Evolutionary conservation across 2,113 vertebrate genomes (phyloP).

Genomic region (Regulus satrapa): DNA sequence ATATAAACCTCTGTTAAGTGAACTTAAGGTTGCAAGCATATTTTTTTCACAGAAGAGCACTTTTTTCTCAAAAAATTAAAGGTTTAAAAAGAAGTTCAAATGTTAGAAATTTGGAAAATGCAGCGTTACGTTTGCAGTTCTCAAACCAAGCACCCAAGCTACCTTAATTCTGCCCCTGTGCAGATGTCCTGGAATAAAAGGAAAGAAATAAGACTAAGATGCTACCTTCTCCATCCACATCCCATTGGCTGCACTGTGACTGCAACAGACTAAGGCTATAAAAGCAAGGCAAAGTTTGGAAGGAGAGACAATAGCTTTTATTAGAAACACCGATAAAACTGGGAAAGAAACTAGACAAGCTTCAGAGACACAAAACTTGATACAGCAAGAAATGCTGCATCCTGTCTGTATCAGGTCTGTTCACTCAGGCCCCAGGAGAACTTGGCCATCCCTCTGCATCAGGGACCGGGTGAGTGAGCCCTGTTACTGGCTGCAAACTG

Average conservation of each 20-base stretch:
- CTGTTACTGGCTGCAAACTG: not conserved
- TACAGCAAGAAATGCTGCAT: not conserved
- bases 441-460: not conserved
- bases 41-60: not conserved
- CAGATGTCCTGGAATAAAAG: conserved; percentile 24
- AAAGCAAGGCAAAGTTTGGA: not conserved
- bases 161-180: conserved; percentile 63
- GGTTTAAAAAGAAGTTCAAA: conserved; percentile 13
- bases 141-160: conserved; percentile 61
- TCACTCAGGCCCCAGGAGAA: not conserved
- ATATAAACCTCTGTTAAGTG: conserved; percentile 34
- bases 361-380: not conserved
- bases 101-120: conserved; percentile 23
- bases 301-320: not conserved
- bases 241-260: not conserved
- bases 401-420: not conserved
- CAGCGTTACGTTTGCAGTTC: not conserved
- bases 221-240: not conserved
- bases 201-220: conserved; percentile 32
- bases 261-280: not conserved
- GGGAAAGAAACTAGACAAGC: not conserved
- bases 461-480: rapidly evolving
- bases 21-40: conserved; percentile 37
- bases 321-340: not conserved
- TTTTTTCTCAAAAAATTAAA: not conserved